A percentile compares a stretch with the other conserved stretches of the same genome.
These are phyloP conservation scores for Magallana nippona DNA, from an alignment of 2,888 invertebrate genomes.

Conservation along the genomic window DNA sequence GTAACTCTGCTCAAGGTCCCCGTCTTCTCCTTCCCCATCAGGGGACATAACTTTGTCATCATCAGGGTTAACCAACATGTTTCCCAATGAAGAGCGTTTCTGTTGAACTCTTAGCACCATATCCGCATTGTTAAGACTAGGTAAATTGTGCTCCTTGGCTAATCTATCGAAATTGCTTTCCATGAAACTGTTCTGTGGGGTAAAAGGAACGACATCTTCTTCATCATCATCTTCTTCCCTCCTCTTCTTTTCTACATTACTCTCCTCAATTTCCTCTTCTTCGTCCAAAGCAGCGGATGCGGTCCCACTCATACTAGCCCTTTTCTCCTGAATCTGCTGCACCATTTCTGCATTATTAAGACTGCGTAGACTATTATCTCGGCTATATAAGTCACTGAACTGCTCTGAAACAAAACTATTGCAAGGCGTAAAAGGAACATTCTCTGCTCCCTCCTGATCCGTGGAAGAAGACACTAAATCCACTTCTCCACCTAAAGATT, in stretches of 20 bases:
- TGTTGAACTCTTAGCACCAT: slow-evolving; percentile 79
- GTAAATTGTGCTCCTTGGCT: slow-evolving; percentile 68
- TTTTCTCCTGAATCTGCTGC: slow-evolving; percentile 79
- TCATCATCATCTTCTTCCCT: not conserved
- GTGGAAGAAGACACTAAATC: slow-evolving; percentile 24
- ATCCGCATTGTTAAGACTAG: slow-evolving; percentile 79
- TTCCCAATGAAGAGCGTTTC: slow-evolving; percentile 58
- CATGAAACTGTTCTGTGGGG: slow-evolving; percentile 79
- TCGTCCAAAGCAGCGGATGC: slow-evolving; percentile 30
- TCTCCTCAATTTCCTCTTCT: not conserved
- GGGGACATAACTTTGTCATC: not conserved
- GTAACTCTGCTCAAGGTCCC: not conserved
- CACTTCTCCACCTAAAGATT: slow-evolving; percentile 43
- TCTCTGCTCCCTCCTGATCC: slow-evolving; percentile 31
- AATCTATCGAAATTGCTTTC: slow-evolving; percentile 63
- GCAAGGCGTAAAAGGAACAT: slow-evolving; percentile 78
- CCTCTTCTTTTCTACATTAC: slow-evolving; percentile 7
- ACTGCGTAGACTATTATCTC: slow-evolving; percentile 75
- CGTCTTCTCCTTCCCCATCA: slow-evolving; percentile 26
- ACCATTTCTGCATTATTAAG: slow-evolving; percentile 81
- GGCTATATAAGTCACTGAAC: slow-evolving; percentile 33
- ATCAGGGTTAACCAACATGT: not conserved
- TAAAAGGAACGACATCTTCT: slow-evolving; percentile 69
- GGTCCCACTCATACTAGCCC: slow-evolving; percentile 51
- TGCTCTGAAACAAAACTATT: slow-evolving; percentile 77